phyloP scores from a whole-genome alignment of 2,797 vertebrate species.

The Premnoplex brunnescens region DNA sequence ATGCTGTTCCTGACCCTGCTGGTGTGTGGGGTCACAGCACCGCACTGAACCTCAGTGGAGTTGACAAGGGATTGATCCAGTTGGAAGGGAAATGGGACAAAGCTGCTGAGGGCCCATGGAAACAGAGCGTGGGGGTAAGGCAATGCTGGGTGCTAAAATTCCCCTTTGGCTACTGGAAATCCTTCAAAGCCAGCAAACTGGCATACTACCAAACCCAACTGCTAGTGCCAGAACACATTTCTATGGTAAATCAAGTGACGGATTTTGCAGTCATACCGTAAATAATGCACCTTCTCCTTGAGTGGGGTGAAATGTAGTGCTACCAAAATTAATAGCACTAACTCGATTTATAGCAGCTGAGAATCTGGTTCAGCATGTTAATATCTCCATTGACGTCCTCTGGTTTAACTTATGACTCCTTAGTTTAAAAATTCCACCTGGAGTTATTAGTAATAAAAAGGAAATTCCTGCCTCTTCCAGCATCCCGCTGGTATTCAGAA shows the following conservation, averaged over 20 bases:
- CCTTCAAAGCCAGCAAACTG: conserved; percentile 46
- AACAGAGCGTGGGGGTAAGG: rapidly evolving
- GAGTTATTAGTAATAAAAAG: background rate
- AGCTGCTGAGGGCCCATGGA: rapidly evolving
- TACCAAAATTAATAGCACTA: background rate
- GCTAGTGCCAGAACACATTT: background rate
- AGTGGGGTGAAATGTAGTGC: background rate
- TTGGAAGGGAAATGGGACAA: background rate
- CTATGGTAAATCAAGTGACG: conserved; percentile 1
- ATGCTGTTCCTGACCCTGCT: background rate
- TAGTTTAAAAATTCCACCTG: conserved; percentile 8
- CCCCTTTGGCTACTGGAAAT: conserved; percentile 46
- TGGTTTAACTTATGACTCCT: background rate
- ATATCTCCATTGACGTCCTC: background rate
- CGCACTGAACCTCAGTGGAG: rapidly evolving
- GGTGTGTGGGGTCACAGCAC: background rate
- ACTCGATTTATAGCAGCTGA: background rate
- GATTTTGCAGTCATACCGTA: background rate
- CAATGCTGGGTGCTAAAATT: background rate
- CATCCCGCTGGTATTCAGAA: background rate
- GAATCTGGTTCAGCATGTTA: background rate
- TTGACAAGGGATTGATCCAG: background rate
- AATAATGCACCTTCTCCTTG: conserved; percentile 5
- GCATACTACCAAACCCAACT: background rate
- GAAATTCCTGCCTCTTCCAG: background rate